A percentile compares a stretch with the other conserved stretches of the same genome.
Evolutionary conservation across 1,140 invertebrate genomes (phyloP).

Genomic region (Achroia grisella): DNA sequence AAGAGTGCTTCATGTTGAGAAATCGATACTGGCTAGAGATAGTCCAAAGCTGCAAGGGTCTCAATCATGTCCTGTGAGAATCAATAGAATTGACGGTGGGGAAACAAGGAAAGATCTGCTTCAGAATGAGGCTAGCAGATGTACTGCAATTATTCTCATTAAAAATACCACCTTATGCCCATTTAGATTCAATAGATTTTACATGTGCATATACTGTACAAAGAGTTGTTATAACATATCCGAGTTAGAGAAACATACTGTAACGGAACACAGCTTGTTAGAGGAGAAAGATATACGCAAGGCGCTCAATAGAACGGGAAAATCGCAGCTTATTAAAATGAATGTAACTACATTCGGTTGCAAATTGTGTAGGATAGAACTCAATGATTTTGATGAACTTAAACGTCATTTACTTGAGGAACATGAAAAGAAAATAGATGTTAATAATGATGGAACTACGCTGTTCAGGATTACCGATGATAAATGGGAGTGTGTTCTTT

Average conservation of each 20-base stretch:
- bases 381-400: neutral
- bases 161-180: neutral
- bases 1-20: too few relatives aligned
- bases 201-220: constrained; percentile 1
- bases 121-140: too few relatives aligned
- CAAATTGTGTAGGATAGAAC: neutral
- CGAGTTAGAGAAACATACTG: neutral
- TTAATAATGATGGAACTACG: neutral
- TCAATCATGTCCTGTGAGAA: too few relatives aligned
- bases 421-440: neutral
- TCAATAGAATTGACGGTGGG: too few relatives aligned
- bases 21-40: too few relatives aligned
- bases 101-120: too few relatives aligned
- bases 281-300: neutral
- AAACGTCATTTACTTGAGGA: neutral
- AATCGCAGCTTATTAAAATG: neutral
- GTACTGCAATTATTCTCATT: too few relatives aligned
- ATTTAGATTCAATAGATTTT: neutral
- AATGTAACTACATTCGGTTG: neutral
- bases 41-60: too few relatives aligned
- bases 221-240: neutral
- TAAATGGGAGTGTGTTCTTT: constrained; percentile 14
- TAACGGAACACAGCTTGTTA: neutral
- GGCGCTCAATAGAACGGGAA: neutral
- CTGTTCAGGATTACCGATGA: constrained; percentile 25